Evolutionary conservation across 2,888 invertebrate genomes (phyloP), one percentile per base, ranked within the genome.

Genomic region (Pasiphila rectangulata): DNA sequence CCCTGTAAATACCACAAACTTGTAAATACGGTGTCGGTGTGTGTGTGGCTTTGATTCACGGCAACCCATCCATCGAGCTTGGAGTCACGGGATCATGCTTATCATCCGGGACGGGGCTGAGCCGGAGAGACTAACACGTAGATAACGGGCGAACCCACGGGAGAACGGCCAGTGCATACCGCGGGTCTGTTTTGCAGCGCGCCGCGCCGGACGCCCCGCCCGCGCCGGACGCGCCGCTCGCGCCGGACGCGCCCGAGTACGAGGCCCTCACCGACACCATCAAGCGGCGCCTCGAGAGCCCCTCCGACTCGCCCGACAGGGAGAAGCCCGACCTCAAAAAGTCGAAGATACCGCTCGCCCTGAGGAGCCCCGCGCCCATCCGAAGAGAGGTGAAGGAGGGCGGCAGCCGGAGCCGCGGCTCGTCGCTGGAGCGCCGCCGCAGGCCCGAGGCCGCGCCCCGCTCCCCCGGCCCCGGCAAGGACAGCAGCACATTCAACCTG

Each of bases 191-290:
- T 63, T 84, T 83, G 69, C 84, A 85, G 84, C 64, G 15, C 30
- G 30, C 63, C 56, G 53, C 47, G 57, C 42, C 54, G 7, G 21
- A 3, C 24, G n/a, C n/a, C 7, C 27, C 24, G 47, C 46, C 56
- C 13, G 51, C 46, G 57, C 41, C 39, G 43, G 45, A 35, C 45
- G 57, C 45, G n/a, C n/a, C n/a, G n/a, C n/a, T n/a, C n/a, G n/a
- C n/a, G n/a, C 37, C 46, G 3, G 29, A 29, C 13, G n/a, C 47
- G 36, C 64, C 70, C 43, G 90, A 90, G 55, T 91, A 91, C 63
- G 91, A 92, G 74, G 90, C 90, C 59, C 90, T 92, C 10, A 91
- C 91, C 43, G 91, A 92, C 72, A 92, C 93, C 2, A 92, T 93
- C 54, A 91, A 92, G 62, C 87, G 93, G 45, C 83, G 90, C 10